phyloP scores from a whole-genome alignment of 2,113 vertebrate species.

The Istiophorus platypterus region DNA sequence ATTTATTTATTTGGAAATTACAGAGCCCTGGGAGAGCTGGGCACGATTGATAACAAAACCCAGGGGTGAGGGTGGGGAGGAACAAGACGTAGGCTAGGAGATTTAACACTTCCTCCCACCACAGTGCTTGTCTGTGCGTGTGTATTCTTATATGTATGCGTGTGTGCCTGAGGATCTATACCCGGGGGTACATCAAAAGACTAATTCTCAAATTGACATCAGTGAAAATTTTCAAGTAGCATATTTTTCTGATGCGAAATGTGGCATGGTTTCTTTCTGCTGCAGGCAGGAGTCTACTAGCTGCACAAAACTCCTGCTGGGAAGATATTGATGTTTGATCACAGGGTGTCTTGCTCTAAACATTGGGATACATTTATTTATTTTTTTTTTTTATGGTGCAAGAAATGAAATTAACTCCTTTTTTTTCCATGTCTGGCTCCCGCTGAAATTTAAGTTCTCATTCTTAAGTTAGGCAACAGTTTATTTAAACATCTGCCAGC shows the following conservation, averaged over 20 bases:
- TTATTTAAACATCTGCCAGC: constrained; percentile 55
- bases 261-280: constrained; percentile 39
- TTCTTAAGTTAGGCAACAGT: constrained; percentile 31
- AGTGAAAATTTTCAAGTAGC: constrained; percentile 13
- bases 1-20: constrained; percentile 83
- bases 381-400: constrained; percentile 34
- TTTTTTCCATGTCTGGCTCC: constrained; percentile 31
- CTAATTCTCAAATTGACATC: constrained; percentile 60
- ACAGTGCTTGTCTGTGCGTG: constrained; percentile 17
- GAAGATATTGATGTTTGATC: constrained; percentile 73
- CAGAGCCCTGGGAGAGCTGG: constrained; percentile 70
- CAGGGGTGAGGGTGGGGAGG: constrained; percentile 37
- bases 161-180: constrained; percentile 16
- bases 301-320: constrained; percentile 43
- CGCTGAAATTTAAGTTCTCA: constrained; percentile 22
- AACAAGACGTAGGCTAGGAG: constrained; percentile 16
- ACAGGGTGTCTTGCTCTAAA: constrained; percentile 57
- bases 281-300: constrained; percentile 30
- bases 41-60: constrained; percentile 72
- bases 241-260: constrained; percentile 43
- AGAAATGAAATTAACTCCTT: constrained; percentile 51
- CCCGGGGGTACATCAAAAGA: constrained; percentile 45
- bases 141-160: neutral
- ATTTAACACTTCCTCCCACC: constrained; percentile 49
- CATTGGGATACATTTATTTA: constrained; percentile 8